Evolutionary conservation across 2,797 vertebrate species (phyloP).

Genomic region (Dallia pectoralis): DNA sequence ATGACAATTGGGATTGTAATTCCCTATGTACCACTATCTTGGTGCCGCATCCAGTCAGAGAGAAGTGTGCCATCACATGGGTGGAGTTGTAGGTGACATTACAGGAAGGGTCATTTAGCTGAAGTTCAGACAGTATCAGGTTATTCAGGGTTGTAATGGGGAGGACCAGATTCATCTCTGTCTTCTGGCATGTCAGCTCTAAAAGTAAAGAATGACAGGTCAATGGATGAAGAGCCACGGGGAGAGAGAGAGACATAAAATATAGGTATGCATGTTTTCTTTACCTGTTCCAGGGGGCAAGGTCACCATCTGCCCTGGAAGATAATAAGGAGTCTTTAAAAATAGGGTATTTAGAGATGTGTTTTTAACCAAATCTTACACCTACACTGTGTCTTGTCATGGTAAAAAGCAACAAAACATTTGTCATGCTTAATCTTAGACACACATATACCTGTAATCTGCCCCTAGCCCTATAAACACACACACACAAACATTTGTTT

Average conservation of each 20-base stretch:
- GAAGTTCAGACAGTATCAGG: conserved; percentile 55
- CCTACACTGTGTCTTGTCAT: neutral
- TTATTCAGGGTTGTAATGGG: conserved; percentile 55
- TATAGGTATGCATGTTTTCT: neutral
- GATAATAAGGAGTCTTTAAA: neutral
- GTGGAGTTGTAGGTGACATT: conserved; percentile 63
- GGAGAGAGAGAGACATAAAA: neutral
- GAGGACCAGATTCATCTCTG: conserved; percentile 64
- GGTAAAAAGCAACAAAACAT: neutral
- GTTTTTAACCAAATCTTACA: neutral
- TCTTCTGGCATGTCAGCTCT: conserved; percentile 65
- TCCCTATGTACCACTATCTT: conserved; percentile 59
- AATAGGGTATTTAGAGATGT: neutral
- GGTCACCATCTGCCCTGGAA: conserved; percentile 56
- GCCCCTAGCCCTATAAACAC: too few species aligned
- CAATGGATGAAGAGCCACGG: neutral
- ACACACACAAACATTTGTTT: neutral
- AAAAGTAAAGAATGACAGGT: conserved; percentile 12
- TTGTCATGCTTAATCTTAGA: neutral
- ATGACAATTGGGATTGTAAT: too few species aligned
- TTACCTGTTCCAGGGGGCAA: conserved; percentile 70
- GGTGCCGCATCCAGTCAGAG: conserved; percentile 68
- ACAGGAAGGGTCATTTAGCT: conserved; percentile 70
- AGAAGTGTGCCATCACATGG: conserved; percentile 61
- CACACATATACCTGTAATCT: too few species aligned